Evolutionary conservation across 1,140 invertebrate genomes (phyloP), one percentile per base, ranked within the genome.

Genomic region (Pomacea maculata): DNA sequence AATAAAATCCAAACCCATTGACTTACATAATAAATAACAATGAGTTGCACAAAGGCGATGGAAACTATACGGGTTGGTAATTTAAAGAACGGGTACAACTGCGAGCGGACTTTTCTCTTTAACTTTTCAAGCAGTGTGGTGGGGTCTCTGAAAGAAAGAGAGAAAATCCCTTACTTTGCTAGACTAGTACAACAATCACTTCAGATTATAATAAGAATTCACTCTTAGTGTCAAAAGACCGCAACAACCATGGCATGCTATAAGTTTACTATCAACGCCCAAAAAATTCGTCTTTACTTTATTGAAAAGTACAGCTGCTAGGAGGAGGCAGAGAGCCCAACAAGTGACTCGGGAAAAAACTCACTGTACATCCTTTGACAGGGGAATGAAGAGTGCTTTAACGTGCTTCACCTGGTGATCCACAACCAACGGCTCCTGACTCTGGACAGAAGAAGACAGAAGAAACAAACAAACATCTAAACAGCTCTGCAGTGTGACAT

Each of bases 11-110:
- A 70, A n/a, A 14, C 67, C 12, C 11, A 5, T 17, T 25, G 3
- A 65, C 75, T 75, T 82, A 82, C 81, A 54, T 78, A 82, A 45
- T 82, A 82, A 55, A 82, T 52, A 12, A 82, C 29, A n/a, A 75
- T 79, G 29, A 82, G 8, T 57, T 82, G 81, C 1, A 82, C 77
- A 61, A 54, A 82, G 14, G 77, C 81, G 15, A 82, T n/a, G 19
- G 70, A 73, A 17, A 82, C 52, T 19, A 82, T 75, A 9, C 75
- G 77, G 14, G 81, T 79, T 3, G 81, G 81, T 61, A 79, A 78
- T 25, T 79, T 79, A 65, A 82, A 82, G 29, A 75, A 78, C 8
- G 77, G 71, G 45, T 79, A 82, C 15, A 75, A 57, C n/a, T 78
- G 64, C 17, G 73, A 29, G 17, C 57, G 64, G 45, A 71, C 65